Base-by-base conservation (phyloP, 64 coral and sea anemone genomes). In the Stichodactyla mertensii region DNA sequence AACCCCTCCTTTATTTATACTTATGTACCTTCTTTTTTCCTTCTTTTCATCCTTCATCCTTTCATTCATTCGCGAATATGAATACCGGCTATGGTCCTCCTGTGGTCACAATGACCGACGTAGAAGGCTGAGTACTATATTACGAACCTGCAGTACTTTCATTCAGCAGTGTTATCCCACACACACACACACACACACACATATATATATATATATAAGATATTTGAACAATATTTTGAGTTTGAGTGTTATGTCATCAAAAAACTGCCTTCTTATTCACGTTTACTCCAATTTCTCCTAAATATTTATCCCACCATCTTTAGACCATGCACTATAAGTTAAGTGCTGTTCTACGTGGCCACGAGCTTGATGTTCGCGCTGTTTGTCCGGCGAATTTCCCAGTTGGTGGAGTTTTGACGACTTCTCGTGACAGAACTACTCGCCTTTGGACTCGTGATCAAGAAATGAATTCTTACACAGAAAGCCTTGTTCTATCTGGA, bases 331-430 rank as follows among this genome's bases (percentile, higher is more conserved):
- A 90, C 26, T 99, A 92, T 53, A 95, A 95, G 86, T 82, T 99
- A 14, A 99, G 97, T 18, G 79, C 83, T 64, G 93, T 99, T 20
- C 82, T 99, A 31, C 89, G 91, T 70, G 97, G 97, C 54, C 97
- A 99, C 51, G 97, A 99, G 53, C 86, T 99, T 36, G 97, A 99
- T 66, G 90, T 99, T 83, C 90, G 97, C 10, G 93, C 93, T 13
- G 85, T 99, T 77, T 99, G 90, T 57, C 82, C 89, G n/a, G 90
- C 87, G 7, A 83, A 90, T 55, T 99, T 90, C 79, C 97, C 97
- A 20, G 90, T 79, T 77, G 93, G 92, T 64, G 90, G 85, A 54
- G 71, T 99, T 55, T 86, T 99, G 57, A 88, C 97, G 16, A 93
- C 90, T 18, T 95, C 93, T 53, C 82, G 93, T 64, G 97, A 99